Evolutionary conservation across 2,113 vertebrate species (phyloP).

Genomic region (Semicossyphus pulcher): DNA sequence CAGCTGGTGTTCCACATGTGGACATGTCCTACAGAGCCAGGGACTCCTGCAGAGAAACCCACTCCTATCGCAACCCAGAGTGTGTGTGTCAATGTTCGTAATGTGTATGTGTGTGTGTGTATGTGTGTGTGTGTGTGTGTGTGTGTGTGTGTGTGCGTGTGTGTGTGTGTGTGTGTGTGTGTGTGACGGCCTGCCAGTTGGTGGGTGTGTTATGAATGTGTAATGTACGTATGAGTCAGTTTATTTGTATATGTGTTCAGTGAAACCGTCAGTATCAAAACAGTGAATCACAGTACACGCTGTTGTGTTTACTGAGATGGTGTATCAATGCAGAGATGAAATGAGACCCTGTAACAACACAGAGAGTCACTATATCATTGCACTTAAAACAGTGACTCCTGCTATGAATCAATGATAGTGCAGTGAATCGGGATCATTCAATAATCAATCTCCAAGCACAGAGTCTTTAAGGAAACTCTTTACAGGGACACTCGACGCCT

Average conservation of each 20-base stretch:
- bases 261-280: conserved; percentile 18
- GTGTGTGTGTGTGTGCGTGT: conserved; percentile 11
- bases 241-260: conserved; percentile 54
- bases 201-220: conserved; percentile 63
- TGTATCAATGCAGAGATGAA: background rate
- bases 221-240: conserved; percentile 61
- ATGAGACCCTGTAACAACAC: too few relatives aligned
- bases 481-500: too few relatives aligned
- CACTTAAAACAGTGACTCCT: background rate
- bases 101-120: conserved; percentile 8
- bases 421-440: too few relatives aligned
- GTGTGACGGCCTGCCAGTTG: conserved; percentile 38
- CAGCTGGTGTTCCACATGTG: conserved; percentile 70
- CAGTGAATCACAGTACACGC: conserved; percentile 21
- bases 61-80: conserved; percentile 31
- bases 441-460: too few relatives aligned
- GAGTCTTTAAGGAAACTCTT: too few relatives aligned
- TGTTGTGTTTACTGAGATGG: background rate
- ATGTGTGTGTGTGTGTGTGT: conserved; percentile 16
- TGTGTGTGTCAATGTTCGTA: too few relatives aligned
- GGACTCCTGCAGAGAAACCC: conserved; percentile 54
- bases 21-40: conserved; percentile 53
- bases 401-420: background rate
- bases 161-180: conserved; percentile 3
- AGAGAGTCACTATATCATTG: too few relatives aligned